phyloP scores from a whole-genome alignment of 2,797 vertebrate species.

The Setipinna tenuifilis region DNA sequence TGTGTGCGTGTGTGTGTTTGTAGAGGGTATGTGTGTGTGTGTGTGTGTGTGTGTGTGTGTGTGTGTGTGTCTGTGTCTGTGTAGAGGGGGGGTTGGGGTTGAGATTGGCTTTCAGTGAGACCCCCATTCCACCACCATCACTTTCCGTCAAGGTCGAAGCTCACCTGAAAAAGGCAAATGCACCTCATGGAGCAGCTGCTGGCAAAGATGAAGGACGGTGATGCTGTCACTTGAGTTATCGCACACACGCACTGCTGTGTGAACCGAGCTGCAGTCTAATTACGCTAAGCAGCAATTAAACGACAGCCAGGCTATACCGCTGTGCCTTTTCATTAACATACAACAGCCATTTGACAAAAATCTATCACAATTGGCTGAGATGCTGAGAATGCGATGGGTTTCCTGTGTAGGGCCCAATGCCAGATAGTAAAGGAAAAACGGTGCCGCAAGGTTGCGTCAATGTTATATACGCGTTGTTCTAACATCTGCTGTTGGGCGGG shows the following conservation, averaged over 20 bases:
- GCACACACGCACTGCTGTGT: background rate
- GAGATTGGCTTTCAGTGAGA: no score
- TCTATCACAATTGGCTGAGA: background rate
- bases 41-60: background rate
- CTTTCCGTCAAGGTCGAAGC: no score
- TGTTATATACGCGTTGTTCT: background rate
- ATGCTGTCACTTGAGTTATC: no score
- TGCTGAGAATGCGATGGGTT: background rate
- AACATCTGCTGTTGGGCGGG: constrained; percentile 7
- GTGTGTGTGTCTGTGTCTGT: background rate
- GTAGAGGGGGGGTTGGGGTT: no score
- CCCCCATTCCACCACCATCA: no score
- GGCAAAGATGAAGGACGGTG: no score
- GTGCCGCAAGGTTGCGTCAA: constrained; percentile 14
- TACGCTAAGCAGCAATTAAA: background rate
- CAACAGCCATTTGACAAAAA: constrained; percentile 23
- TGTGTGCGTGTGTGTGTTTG: background rate
- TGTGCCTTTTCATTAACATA: background rate
- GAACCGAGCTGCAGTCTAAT: background rate
- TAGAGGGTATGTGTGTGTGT: background rate
- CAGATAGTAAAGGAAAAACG: background rate
- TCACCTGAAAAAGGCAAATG: no score
- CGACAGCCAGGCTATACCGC: background rate
- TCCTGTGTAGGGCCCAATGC: no score
- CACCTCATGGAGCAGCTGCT: no score